A percentile compares a stretch with the other conserved stretches of the same genome.
These are phyloP conservation scores for Lithobates pipiens DNA, from an alignment of 2,797 vertebrate species.

Conservation along the genomic window DNA sequence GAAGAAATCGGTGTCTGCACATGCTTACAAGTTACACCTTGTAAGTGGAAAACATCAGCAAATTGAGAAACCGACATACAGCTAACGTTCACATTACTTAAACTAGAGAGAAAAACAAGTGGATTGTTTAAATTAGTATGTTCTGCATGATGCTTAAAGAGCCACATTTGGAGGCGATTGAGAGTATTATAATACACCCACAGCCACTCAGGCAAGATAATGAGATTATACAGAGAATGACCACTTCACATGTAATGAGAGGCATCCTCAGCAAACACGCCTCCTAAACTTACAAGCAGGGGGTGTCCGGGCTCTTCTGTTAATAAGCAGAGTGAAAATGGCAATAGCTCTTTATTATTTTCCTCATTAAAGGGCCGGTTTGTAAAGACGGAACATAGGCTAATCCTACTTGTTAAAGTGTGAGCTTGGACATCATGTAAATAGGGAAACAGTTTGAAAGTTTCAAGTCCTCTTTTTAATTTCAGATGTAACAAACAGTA, in stretches of 20 bases:
- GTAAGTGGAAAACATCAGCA: background rate
- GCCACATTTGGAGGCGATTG: background rate
- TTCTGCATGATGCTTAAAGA: constrained; percentile 41
- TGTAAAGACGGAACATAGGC: background rate
- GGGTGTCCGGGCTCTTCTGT: background rate
- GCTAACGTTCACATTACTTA: background rate
- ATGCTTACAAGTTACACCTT: background rate
- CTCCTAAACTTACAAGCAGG: background rate
- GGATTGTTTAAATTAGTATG: constrained; percentile 34
- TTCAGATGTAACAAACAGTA: background rate
- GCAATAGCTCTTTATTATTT: constrained; percentile 12
- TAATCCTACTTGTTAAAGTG: background rate
- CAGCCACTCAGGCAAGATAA: constrained; percentile 57
- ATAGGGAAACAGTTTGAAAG: background rate
- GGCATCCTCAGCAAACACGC: constrained; percentile 54
- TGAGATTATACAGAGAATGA: constrained; percentile 64
- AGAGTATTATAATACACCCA: constrained; percentile 44
- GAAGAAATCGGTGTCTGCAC: background rate
- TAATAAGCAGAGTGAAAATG: constrained; percentile 35
- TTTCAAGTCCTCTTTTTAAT: background rate
- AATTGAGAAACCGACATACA: background rate
- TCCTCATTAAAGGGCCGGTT: constrained; percentile 10
- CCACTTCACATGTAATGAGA: constrained; percentile 67
- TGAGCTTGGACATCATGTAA: no score
- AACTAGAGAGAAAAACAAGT: background rate